These are phyloP conservation scores for Ephestia elutella DNA, from an alignment of 1,140 invertebrate genomes.

Conservation along the genomic window DNA sequence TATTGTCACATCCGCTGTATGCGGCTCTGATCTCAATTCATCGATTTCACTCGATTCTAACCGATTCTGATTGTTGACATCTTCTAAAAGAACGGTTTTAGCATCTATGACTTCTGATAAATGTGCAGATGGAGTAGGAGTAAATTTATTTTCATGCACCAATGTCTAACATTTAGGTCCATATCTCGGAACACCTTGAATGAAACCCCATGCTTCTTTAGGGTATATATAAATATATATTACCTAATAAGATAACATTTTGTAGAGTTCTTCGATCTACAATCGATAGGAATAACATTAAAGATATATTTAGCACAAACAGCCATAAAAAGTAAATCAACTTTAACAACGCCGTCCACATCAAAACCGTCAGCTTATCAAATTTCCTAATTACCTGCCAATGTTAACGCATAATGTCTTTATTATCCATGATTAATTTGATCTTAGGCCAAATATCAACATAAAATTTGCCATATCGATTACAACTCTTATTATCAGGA, in stretches of 20 bases:
- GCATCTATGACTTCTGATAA: background rate
- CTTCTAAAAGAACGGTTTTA: background rate
- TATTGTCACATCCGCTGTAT: constrained; percentile 43
- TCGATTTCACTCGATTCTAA: constrained; percentile 21
- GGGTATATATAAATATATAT: no score
- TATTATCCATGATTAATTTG: background rate
- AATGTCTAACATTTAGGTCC: no score
- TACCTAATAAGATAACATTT: no score
- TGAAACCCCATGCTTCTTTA: no score
- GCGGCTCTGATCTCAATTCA: constrained; percentile 26
- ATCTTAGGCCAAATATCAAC: background rate
- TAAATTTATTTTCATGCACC: no score
- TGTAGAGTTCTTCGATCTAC: no score
- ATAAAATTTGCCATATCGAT: background rate
- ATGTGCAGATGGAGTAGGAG: no score
- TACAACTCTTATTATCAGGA: background rate
- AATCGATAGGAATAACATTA: no score
- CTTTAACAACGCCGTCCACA: background rate
- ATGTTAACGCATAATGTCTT: background rate
- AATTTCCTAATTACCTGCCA: background rate
- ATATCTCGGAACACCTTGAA: no score
- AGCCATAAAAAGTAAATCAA: background rate
- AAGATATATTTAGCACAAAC: no score
- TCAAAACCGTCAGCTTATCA: background rate
- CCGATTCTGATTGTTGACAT: background rate